These are phyloP conservation scores for Dastarcus helophoroides DNA, from an alignment of 2,888 invertebrate species.

Conservation along the genomic window DNA sequence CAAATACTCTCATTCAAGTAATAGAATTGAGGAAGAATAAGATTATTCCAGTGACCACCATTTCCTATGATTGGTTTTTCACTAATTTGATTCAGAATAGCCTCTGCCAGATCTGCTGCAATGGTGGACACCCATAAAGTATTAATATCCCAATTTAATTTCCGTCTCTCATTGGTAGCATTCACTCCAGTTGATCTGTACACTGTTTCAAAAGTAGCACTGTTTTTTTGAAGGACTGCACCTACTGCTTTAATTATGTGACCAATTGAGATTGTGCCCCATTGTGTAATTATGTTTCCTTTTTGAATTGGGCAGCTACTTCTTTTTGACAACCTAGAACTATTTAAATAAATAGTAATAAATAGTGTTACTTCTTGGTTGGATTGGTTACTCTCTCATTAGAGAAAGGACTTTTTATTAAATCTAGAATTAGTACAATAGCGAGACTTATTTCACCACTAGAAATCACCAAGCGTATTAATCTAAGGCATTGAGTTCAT, in stretches of 20 bases:
- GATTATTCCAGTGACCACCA: constrained; percentile 55
- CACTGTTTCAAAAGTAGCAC: constrained; percentile 41
- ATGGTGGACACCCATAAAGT: constrained; percentile 50
- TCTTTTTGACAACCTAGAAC: too few species aligned
- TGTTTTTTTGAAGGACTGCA: constrained; percentile 48
- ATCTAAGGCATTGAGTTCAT: too few species aligned
- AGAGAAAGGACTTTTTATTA: too few species aligned
- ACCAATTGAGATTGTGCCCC: constrained; percentile 49
- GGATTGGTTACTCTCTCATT: too few species aligned
- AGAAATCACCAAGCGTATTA: too few species aligned
- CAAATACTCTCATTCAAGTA: constrained; percentile 44
- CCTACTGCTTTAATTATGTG: constrained; percentile 49
- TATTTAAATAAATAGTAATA: too few species aligned
- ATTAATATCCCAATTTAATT: constrained; percentile 24
- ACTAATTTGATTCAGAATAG: constrained; percentile 51
- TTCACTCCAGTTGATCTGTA: constrained; percentile 27
- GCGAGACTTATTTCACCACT: too few species aligned
- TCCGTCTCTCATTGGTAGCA: constrained; percentile 14
- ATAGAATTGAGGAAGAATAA: constrained; percentile 44
- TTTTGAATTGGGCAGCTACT: constrained; percentile 49
- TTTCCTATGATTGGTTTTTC: constrained; percentile 40
- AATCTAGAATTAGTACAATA: too few species aligned
- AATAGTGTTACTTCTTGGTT: too few species aligned
- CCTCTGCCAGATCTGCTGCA: constrained; percentile 56
- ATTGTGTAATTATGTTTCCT: constrained; percentile 52